Base-by-base conservation (phyloP, 2,113 vertebrate species). In the Microcebus ravelobensis region DNA sequence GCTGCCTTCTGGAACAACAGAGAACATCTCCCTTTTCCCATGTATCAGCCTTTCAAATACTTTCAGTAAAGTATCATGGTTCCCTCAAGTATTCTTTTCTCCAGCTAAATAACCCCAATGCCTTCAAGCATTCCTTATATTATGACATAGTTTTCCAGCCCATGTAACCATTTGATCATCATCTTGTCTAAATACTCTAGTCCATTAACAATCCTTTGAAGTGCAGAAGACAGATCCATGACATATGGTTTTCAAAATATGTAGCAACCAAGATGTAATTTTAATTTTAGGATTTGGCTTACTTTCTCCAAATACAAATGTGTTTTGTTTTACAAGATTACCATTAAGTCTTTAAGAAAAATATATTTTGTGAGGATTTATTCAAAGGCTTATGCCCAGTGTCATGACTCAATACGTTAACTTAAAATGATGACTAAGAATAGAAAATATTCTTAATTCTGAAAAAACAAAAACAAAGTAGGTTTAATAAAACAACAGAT, bases 241-340 rank as follows among this genome's bases (percentile, higher is more conserved):
- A 95, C 91, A 96, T 80, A 80, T 8, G 88, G 83, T 86, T 96
- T 94, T 76, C 14, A 87, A 97, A 93, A 73, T 87, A 92, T 65
- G 57, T 36, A 74, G 73, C 73, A 97, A 96, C 90, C 63, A 96
- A 96, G n/a, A 92, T 83, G 3, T 48, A 83, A 94, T 74, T 92
- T 95, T 86, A 87, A 88, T 95, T 96, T 97, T 96, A 93, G 65
- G 91, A 95, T 93, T 65, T 91, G 61, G 71, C 36, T 93, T 45
- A 73, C 29, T 85, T 21, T 92, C 81, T 92, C 61, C n/a, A 97
- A 95, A 87, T 80, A 92, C 29, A 92, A 97, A 90, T 81, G 21
- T 65, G 94, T 90, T 96, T 90, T 79, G 21, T 87, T 96, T 50
- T 15, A 18, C 9, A 87, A 89, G 81, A 92, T 81, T 88, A 90